phyloP scores from a whole-genome alignment of 2,888 invertebrate species.

The Zygothrica quintamaculata region DNA sequence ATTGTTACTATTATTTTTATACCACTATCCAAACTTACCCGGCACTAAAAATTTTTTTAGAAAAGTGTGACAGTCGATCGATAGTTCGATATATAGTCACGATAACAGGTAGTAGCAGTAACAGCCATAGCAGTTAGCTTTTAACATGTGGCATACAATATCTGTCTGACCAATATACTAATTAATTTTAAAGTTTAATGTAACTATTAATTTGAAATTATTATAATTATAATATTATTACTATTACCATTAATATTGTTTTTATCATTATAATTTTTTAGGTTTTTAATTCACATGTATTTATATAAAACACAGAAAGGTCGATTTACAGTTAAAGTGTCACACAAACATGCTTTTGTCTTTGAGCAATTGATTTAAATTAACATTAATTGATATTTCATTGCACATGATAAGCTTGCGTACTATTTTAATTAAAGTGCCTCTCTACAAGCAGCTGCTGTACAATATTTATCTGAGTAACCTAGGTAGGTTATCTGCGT shows the following conservation, averaged over 20 bases:
- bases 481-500: conserved; percentile 46
- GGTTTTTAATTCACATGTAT: too few relatives aligned
- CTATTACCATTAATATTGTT: too few relatives aligned
- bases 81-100: conserved; percentile 17
- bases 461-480: conserved; percentile 10
- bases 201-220: too few relatives aligned
- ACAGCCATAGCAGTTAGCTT: conserved; percentile 27
- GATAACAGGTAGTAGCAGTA: neutral
- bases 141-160: conserved; percentile 10
- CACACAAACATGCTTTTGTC: too few relatives aligned
- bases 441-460: conserved; percentile 31
- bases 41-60: conserved; percentile 1
- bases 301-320: too few relatives aligned
- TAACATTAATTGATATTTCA: conserved; percentile 31
- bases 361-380: conserved; percentile 56
- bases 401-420: conserved; percentile 1
- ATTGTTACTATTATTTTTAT: too few relatives aligned
- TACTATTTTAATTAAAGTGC: conserved; percentile 28
- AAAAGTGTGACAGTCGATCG: conserved; percentile 23
- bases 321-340: too few relatives aligned
- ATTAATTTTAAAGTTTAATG: neutral
- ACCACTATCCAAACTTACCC: conserved; percentile 24
- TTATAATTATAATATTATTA: too few relatives aligned
- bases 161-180: neutral
- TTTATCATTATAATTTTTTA: too few relatives aligned